These are phyloP conservation scores for Catocala sponsa DNA, from an alignment of 2,888 invertebrate species.

Conservation along the genomic window DNA sequence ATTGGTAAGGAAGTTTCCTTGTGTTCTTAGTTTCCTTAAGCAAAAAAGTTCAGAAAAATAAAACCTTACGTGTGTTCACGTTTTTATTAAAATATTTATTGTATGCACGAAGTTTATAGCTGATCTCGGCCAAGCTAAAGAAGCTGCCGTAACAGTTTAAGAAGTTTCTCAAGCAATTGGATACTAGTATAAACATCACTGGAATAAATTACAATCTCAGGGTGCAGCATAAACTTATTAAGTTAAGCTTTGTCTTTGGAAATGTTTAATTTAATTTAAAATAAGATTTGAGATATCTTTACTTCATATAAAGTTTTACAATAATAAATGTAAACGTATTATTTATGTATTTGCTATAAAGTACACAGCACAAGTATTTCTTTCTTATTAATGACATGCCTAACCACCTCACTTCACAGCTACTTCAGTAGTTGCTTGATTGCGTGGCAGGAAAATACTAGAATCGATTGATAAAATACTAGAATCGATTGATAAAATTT, in stretches of 20 bases:
- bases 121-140: slow-evolving; percentile 44
- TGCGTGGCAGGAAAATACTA: background rate
- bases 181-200: slow-evolving; percentile 27
- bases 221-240: slow-evolving; percentile 2
- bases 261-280: too few relatives aligned
- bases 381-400: too few relatives aligned
- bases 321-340: too few relatives aligned
- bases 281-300: too few relatives aligned
- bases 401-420: too few relatives aligned
- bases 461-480: background rate
- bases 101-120: slow-evolving; percentile 40
- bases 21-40: background rate
- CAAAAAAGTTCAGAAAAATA: too few relatives aligned
- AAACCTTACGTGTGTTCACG: background rate
- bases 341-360: too few relatives aligned
- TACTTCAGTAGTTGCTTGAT: too few relatives aligned
- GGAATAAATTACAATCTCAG: background rate
- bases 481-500: background rate
- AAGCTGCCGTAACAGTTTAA: slow-evolving; percentile 45
- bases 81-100: slow-evolving; percentile 47
- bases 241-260: background rate
- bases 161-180: slow-evolving; percentile 39
- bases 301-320: too few relatives aligned
- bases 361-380: too few relatives aligned
- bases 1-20: background rate